Percentiles rank a stretch among this genome's conserved stretches.
phyloP scores from a whole-genome alignment of 1,140 invertebrate genomes.

The Aradophagus sp. region DNA sequence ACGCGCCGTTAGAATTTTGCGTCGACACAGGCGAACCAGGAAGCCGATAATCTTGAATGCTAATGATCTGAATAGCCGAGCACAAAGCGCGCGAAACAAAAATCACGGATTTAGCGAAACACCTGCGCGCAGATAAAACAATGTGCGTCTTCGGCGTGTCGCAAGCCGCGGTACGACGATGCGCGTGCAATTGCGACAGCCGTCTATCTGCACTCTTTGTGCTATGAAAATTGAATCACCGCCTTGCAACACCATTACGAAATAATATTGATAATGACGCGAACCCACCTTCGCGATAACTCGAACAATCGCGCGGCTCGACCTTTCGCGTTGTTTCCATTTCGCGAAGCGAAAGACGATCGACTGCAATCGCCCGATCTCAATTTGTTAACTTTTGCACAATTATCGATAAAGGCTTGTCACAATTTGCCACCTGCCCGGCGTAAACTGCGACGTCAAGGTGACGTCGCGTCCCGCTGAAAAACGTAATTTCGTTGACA shows the following conservation, averaged over 20 bases:
- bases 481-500: too few relatives aligned
- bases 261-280: conserved; percentile 27
- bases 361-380: too few relatives aligned
- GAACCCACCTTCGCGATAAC: too few relatives aligned
- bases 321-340: too few relatives aligned
- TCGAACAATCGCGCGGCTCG: too few relatives aligned
- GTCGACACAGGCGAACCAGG: conserved; percentile 1
- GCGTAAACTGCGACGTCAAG: too few relatives aligned
- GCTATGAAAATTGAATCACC: conserved; percentile 43
- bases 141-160: conserved; percentile 28
- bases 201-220: conserved; percentile 32
- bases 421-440: too few relatives aligned
- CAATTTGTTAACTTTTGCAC: too few relatives aligned
- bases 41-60: conserved; percentile 9
- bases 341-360: too few relatives aligned
- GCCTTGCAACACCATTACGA: conserved; percentile 22
- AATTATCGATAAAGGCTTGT: too few relatives aligned
- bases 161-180: conserved; percentile 20
- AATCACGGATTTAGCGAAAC: conserved; percentile 27
- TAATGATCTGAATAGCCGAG: conserved; percentile 23
- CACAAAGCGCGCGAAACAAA: conserved; percentile 30
- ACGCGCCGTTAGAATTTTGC: conserved; percentile 19
- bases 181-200: conserved; percentile 26
- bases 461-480: too few relatives aligned
- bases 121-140: conserved; percentile 42